Conservation (phyloP, 2,113 vertebrate species). For the Ahaetulla prasina region DNA sequence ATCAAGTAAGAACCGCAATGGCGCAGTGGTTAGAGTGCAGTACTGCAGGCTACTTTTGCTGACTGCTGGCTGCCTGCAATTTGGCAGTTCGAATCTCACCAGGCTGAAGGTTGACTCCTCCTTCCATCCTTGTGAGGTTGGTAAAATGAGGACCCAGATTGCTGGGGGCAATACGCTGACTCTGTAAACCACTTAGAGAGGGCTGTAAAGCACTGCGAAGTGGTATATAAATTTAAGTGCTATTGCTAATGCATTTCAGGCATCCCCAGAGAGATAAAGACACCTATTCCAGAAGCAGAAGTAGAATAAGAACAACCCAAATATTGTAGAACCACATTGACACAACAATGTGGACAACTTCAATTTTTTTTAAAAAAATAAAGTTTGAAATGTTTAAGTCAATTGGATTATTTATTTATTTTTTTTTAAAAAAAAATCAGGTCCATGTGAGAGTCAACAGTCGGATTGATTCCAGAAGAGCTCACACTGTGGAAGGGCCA, state of each 20-base stretch:
- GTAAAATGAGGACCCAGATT: too few relatives aligned
- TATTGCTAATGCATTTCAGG: not conserved
- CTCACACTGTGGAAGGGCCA: not conserved
- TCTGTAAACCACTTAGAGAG: too few relatives aligned
- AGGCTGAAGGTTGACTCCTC: too few relatives aligned
- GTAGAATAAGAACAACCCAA: not conserved
- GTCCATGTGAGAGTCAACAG: not conserved
- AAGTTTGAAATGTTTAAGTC: not conserved
- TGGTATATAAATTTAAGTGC: too few relatives aligned
- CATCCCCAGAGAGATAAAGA: not conserved
- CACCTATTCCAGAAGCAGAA: not conserved
- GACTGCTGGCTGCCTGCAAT: too few relatives aligned
- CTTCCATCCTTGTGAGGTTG: too few relatives aligned
- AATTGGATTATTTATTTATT: not conserved
- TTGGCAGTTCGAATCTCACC: too few relatives aligned
- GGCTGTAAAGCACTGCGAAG: too few relatives aligned
- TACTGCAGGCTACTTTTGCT: too few relatives aligned
- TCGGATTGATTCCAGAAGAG: conserved; percentile 11
- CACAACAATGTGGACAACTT: not conserved
- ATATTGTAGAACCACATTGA: not conserved
- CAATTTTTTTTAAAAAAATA: not conserved
- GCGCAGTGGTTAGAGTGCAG: too few relatives aligned
- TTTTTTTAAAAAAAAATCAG: not conserved
- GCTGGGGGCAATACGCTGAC: too few relatives aligned
- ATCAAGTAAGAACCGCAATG: not conserved